Conservation (phyloP, 2,113 vertebrate genomes). For the Sinosuthora webbiana region DNA sequence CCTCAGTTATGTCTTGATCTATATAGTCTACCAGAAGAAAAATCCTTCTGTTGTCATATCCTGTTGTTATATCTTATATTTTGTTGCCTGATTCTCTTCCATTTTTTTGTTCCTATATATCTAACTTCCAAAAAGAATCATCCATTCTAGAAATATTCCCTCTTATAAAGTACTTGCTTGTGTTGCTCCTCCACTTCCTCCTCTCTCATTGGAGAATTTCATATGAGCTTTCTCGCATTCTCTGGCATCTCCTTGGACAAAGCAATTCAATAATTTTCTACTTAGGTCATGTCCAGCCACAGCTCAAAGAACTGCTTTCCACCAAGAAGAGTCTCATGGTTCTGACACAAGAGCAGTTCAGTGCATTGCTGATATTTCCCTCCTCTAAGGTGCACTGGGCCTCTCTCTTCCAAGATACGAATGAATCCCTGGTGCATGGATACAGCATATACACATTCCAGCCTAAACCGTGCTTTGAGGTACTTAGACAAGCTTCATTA, state of each 20-base stretch:
- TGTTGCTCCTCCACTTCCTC: not conserved
- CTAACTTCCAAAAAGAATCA: not conserved
- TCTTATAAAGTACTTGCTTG: not conserved
- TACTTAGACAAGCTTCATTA: slow-evolving; percentile 10
- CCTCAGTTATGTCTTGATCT: not conserved
- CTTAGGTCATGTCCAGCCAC: not conserved
- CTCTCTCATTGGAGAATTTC: not conserved
- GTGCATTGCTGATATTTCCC: fast-evolving
- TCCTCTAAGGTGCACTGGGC: not conserved
- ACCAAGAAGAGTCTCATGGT: not conserved
- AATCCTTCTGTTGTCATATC: not conserved
- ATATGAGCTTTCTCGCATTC: not conserved
- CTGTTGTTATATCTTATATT: not conserved
- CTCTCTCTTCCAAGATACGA: not conserved
- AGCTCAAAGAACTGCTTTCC: not conserved
- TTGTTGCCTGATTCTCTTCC: not conserved
- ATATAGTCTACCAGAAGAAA: not conserved
- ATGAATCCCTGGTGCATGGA: not conserved
- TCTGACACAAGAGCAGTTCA: not conserved
- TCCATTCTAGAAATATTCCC: not conserved
- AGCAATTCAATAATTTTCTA: not conserved
- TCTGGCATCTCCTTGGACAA: not conserved
- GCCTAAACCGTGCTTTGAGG: not conserved
- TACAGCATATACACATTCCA: not conserved
- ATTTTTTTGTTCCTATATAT: not conserved